Evolutionary conservation across 2,888 invertebrate genomes (phyloP).

Genomic region (Adineta ricciae): DNA sequence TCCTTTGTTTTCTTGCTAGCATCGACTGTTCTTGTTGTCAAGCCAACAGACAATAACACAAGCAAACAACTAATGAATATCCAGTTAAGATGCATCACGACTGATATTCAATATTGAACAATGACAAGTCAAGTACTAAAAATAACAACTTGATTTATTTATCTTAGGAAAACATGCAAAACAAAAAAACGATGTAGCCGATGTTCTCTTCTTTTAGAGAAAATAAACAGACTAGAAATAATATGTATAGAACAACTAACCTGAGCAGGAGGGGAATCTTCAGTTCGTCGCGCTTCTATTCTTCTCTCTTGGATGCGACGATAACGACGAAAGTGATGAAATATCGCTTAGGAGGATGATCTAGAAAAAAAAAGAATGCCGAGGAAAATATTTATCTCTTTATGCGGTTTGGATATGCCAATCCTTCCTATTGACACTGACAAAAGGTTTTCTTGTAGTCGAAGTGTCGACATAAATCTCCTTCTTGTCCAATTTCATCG

Average conservation of each 20-base stretch:
- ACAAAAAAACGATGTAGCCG: too few species aligned
- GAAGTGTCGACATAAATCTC: not conserved
- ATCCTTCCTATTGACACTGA: not conserved
- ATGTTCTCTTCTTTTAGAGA: too few species aligned
- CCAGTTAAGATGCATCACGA: not conserved
- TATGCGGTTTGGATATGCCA: not conserved
- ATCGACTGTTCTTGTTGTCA: not conserved
- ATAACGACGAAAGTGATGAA: not conserved
- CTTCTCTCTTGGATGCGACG: not conserved
- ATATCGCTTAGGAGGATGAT: not conserved
- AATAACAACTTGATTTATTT: too few species aligned
- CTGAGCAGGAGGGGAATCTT: not conserved
- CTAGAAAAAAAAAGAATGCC: not conserved
- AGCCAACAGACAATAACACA: not conserved
- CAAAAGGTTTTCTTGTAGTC: not conserved
- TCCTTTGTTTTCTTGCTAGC: conserved; percentile 5
- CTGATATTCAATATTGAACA: not conserved
- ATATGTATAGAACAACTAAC: not conserved
- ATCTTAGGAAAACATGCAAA: too few species aligned
- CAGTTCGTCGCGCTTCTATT: not conserved
- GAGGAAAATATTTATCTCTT: not conserved
- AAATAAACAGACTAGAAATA: not conserved
- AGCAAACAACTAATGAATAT: not conserved
- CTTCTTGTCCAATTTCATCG: not conserved
- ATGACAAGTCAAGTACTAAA: not conserved